A percentile compares a stretch with the other conserved stretches of the same genome.
Conservation (phyloP, 2,113 vertebrate species). For the Anguilla rostrata region DNA sequence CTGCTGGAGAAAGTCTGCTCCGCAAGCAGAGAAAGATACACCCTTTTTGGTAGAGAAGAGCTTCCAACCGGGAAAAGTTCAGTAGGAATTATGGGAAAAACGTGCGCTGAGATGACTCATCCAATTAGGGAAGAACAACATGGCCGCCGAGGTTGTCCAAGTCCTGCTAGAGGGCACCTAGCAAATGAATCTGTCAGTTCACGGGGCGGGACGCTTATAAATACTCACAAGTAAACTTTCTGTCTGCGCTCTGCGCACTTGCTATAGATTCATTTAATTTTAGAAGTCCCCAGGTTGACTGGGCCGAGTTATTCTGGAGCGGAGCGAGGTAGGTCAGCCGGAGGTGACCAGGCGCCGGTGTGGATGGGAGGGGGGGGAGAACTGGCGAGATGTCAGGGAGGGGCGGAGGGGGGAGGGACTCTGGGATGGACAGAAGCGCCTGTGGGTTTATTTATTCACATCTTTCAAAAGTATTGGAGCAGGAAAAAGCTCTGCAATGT, state of each 20-base stretch:
- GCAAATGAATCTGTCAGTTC: constrained; percentile 16
- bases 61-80: neutral
- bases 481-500: constrained; percentile 49
- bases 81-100: neutral
- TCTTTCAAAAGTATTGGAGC: constrained; percentile 49
- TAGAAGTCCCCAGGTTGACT: constrained; percentile 66
- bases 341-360: neutral
- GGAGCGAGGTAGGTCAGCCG: neutral
- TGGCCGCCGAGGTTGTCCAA: neutral
- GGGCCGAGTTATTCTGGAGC: constrained; percentile 63
- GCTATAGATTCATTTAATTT: constrained; percentile 53
- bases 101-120: neutral
- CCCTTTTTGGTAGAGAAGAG: neutral
- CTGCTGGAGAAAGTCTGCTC: neutral
- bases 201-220: neutral
- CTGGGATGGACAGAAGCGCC: neutral
- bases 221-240: constrained; percentile 30
- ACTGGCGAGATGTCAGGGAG: too few relatives aligned
- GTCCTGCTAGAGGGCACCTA: constrained; percentile 4
- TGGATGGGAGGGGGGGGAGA: neutral
- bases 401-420: too few relatives aligned
- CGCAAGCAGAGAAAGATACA: neutral
- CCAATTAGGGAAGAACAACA: constrained; percentile 5
- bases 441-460: neutral
- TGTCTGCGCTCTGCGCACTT: constrained; percentile 27